Percentiles rank a stretch among this genome's conserved stretches.
Conservation (phyloP, 2,888 invertebrate genomes). For the Conomelus anceps region DNA sequence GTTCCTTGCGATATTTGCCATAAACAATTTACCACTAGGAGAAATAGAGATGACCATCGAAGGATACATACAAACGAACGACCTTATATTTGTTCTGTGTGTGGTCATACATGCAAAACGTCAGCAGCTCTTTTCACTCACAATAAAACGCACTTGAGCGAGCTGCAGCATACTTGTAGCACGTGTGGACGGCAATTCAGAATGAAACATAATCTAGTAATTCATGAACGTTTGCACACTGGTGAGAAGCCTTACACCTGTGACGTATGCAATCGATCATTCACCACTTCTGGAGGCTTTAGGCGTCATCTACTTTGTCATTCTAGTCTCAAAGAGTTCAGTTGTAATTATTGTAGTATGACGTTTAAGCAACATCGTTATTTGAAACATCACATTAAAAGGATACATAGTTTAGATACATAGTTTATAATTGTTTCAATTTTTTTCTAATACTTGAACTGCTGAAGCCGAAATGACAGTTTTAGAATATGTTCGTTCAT, state of each 20-base stretch:
- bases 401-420: too few relatives aligned
- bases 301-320: constrained; percentile 43
- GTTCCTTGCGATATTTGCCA: constrained; percentile 48
- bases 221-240: constrained; percentile 31
- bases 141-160: constrained; percentile 44
- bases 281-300: constrained; percentile 27
- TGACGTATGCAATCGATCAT: constrained; percentile 30
- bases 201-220: constrained; percentile 29
- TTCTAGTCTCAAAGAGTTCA: constrained; percentile 41
- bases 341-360: constrained; percentile 45
- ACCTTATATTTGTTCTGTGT: constrained; percentile 44
- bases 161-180: constrained; percentile 45
- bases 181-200: constrained; percentile 50
- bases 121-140: constrained; percentile 47
- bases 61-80: constrained; percentile 45
- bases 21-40: constrained; percentile 45
- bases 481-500: too few relatives aligned
- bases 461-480: too few relatives aligned
- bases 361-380: constrained; percentile 46
- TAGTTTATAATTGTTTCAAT: too few relatives aligned
- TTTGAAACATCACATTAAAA: constrained; percentile 45
- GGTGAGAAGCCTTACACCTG: constrained; percentile 32
- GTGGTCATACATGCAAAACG: constrained; percentile 44
- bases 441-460: too few relatives aligned
- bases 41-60: constrained; percentile 44